Base-by-base conservation (phyloP, 1,140 invertebrate genomes). In the Drosophila aff. region DNA sequence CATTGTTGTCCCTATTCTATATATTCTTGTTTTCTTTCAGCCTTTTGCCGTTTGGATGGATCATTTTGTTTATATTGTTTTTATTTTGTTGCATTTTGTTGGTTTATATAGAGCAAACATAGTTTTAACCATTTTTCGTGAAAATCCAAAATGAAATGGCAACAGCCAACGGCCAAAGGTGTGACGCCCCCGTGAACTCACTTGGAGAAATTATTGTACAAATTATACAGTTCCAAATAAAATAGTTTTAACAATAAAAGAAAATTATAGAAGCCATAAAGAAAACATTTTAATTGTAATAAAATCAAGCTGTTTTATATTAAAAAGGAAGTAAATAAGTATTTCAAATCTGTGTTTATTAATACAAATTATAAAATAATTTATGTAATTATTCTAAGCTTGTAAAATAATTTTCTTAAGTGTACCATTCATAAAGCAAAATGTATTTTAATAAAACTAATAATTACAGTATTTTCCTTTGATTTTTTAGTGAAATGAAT, bases 71-170 rank as follows among this genome's bases (percentile, higher is more conserved):
- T 65, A 15, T 61, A 15, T 50, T 72, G 28, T 76, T 77, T 62
- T 50, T 40, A 43, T 68, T 61, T 76, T 79, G 59, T 76, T 69
- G 62, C 47, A 59, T 63, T 71, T 82, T 75, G 72, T 60, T 28
- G 36, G 33, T 78, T 26, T 83, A 74, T 73, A 71, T 73, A 41
- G 41, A 57, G 50, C 58, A 79, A 72, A 79, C 47, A 72, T 79
- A 84, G 85, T 87, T 87, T 87, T 67, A 81, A 89, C 67, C 40
- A 89, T 81, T 87, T 55, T 87, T 73, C 58, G 77, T 72, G 68
- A 79, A 78, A 89, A 81, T 74, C 68, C 73, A 74, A 87, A 87
- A 87, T 89, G 81, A 75, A 87, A 87, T 84, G 67, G 47, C 79
- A 85, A 86, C 74, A 84, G 74, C 82, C 76, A 59, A 31, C 58